A percentile compares a stretch with the other conserved stretches of the same genome.
Conservation (phyloP, 2,113 vertebrate species). For the Hemiprocne comata region DNA sequence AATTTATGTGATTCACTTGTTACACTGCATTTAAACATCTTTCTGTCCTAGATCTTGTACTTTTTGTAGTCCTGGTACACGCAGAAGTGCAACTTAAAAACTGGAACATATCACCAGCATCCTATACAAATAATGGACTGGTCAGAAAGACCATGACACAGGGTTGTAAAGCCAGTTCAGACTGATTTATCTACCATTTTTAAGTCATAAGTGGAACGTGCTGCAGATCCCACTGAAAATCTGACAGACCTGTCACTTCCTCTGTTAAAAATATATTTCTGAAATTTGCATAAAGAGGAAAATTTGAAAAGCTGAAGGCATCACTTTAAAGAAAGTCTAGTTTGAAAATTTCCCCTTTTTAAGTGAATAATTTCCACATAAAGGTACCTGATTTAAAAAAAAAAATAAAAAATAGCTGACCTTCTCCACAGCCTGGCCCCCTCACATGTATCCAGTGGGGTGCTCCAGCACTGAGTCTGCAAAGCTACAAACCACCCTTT, state of each 20-base stretch:
- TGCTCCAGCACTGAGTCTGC: neutral
- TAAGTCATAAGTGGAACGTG: neutral
- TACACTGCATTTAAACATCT: neutral
- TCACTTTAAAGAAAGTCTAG: neutral
- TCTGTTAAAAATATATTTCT: neutral
- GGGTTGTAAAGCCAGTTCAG: neutral
- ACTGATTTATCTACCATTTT: neutral
- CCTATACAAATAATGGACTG: neutral
- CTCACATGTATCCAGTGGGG: rapidly evolving
- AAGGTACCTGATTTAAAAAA: neutral
- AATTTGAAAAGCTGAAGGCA: neutral
- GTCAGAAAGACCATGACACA: neutral
- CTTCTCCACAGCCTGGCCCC: neutral
- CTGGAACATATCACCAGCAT: neutral
- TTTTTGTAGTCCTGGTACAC: neutral
- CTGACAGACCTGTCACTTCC: neutral
- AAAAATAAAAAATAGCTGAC: too few relatives aligned
- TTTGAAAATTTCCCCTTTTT: neutral
- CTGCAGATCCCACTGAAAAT: neutral
- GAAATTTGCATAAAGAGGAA: neutral
- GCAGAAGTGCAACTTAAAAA: neutral
- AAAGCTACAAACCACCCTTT: neutral
- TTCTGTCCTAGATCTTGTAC: neutral
- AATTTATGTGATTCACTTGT: neutral
- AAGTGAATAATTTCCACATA: neutral